A percentile compares a stretch with the other conserved stretches of the same genome.
These are phyloP conservation scores for Caenorhabditis sp. DNA, from an alignment of 2,888 invertebrate species.

Conservation along the genomic window DNA sequence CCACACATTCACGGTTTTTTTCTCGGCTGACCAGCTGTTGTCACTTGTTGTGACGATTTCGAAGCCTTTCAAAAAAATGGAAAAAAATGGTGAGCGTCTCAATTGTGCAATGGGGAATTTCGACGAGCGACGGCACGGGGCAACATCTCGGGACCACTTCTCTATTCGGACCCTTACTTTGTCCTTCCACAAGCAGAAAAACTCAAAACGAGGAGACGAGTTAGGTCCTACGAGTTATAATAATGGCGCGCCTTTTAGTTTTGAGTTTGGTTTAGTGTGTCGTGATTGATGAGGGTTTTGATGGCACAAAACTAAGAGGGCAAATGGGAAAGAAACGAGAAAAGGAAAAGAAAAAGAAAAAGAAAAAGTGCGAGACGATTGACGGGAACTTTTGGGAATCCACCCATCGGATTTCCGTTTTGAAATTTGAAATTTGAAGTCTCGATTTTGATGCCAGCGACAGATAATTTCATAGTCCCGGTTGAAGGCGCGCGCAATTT, in stretches of 20 bases:
- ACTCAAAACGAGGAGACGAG: neutral
- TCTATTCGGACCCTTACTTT: slow-evolving; percentile 20
- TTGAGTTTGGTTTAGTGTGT: slow-evolving; percentile 6
- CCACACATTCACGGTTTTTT: neutral
- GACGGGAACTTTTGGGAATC: no score
- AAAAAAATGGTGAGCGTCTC: slow-evolving; percentile 24
- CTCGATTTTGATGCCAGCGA: slow-evolving; percentile 20
- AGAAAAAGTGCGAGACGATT: no score
- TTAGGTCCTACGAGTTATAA: slow-evolving; percentile 9
- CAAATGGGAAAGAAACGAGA: slow-evolving; percentile 2
- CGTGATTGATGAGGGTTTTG: slow-evolving; percentile 44
- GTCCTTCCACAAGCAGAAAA: slow-evolving; percentile 23
- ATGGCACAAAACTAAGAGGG: slow-evolving; percentile 19
- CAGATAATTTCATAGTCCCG: slow-evolving; percentile 53
- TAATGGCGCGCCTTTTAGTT: slow-evolving; percentile 19
- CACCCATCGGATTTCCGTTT: no score
- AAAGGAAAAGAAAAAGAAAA: no score
- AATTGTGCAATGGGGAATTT: slow-evolving; percentile 61
- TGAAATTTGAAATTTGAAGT: slow-evolving; percentile 17
- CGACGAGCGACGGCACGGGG: slow-evolving; percentile 15
- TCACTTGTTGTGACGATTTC: neutral
- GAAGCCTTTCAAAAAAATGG: slow-evolving; percentile 25
- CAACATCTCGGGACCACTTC: slow-evolving; percentile 16
- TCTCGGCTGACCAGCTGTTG: neutral
- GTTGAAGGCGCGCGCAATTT: slow-evolving; percentile 25